Conservation (phyloP, 2,113 vertebrate species). For the Talpa occidentalis region DNA sequence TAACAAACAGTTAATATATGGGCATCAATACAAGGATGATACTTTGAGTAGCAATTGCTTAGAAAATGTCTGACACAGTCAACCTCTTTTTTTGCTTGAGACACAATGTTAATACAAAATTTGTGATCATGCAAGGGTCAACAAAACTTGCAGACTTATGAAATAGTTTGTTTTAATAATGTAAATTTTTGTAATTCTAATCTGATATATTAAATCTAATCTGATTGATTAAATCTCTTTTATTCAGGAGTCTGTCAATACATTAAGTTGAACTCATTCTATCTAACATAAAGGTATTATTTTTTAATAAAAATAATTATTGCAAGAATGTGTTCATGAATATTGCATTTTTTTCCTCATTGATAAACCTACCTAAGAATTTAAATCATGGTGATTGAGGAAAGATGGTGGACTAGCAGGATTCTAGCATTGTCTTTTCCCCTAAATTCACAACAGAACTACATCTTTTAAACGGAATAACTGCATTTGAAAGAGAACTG, state of each 20-base stretch:
- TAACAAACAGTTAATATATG: neutral
- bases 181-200: slow-evolving; percentile 9
- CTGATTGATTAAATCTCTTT: neutral
- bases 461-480: no score
- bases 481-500: no score
- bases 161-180: slow-evolving; percentile 15
- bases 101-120: neutral
- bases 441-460: no score
- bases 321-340: neutral
- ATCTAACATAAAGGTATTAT: neutral
- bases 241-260: slow-evolving; percentile 18
- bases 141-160: neutral
- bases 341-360: neutral
- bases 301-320: slow-evolving; percentile 21
- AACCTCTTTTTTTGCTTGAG: neutral
- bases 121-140: neutral
- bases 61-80: neutral
- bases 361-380: no score
- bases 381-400: no score
- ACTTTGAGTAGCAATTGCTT: slow-evolving; percentile 18
- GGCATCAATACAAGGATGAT: neutral
- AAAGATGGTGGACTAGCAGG: neutral
- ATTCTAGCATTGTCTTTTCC: no score
- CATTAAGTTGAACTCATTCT: neutral
- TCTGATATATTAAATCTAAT: no score